phyloP scores from a whole-genome alignment of 2,888 invertebrate species.

The Allolobophora icterica region DNA sequence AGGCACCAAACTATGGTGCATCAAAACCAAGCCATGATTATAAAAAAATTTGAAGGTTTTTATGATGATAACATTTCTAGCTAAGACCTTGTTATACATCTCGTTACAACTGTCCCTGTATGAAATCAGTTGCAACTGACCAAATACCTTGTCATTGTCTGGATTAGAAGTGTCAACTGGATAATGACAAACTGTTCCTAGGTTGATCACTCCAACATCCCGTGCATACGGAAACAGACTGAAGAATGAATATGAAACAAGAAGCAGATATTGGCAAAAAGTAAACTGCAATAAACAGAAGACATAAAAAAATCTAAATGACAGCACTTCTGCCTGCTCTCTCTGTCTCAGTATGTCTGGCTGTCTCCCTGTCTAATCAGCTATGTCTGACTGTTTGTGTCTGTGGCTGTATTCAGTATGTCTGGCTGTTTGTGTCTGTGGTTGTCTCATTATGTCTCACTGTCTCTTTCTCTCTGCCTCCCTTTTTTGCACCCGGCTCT shows the following conservation, averaged over 20 bases:
- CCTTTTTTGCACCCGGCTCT: too few relatives aligned
- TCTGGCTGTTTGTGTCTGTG: too few relatives aligned
- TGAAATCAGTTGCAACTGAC: background rate
- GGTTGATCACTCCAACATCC: slow-evolving; percentile 50
- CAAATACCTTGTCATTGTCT: slow-evolving; percentile 44
- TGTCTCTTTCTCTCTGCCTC: too few relatives aligned
- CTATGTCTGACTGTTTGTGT: too few relatives aligned
- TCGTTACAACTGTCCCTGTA: background rate
- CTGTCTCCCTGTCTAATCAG: too few relatives aligned
- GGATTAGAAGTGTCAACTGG: slow-evolving; percentile 48
- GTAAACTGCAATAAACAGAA: background rate
- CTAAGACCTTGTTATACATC: background rate
- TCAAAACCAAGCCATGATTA: too few relatives aligned
- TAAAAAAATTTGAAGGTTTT: background rate
- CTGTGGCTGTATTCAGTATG: background rate
- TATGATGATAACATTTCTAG: background rate
- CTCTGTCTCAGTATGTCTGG: background rate
- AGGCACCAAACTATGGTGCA: too few relatives aligned
- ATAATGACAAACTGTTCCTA: slow-evolving; percentile 52
- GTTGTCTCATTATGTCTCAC: too few relatives aligned
- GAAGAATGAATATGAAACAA: slow-evolving; percentile 11
- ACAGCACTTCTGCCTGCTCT: background rate
- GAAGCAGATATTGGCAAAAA: background rate
- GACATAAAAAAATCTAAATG: background rate
- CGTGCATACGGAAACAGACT: slow-evolving; percentile 37